A percentile compares a stretch with the other conserved stretches of the same genome.
These are phyloP conservation scores for Linyphia triangularis DNA, from an alignment of 2,888 invertebrate genomes.

Conservation along the genomic window DNA sequence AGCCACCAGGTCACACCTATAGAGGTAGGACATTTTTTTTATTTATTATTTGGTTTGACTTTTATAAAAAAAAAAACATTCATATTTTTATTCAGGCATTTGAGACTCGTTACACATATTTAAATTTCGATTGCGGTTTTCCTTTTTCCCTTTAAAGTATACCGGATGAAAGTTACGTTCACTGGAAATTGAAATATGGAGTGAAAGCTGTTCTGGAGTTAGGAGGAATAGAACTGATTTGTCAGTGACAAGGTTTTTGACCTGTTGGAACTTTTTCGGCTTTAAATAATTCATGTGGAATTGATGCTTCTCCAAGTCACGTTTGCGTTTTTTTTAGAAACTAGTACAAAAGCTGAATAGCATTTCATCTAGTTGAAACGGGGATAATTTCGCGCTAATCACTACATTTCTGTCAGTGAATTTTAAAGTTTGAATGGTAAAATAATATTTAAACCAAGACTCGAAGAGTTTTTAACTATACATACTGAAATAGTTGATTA, in stretches of 20 bases:
- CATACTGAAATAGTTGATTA: no score
- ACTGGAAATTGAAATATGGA: neutral
- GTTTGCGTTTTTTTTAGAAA: no score
- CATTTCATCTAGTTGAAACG: no score
- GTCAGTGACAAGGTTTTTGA: neutral
- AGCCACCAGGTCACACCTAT: neutral
- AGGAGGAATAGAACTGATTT: neutral
- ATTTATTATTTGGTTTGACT: neutral
- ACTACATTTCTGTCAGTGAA: no score
- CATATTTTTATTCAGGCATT: neutral
- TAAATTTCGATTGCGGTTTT: neutral
- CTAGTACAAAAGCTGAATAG: no score
- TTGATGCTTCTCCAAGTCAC: no score
- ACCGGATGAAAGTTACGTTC: neutral
- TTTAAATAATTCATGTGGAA: no score
- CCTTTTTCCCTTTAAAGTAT: neutral
- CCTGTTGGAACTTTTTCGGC: neutral
- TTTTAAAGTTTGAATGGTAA: no score
- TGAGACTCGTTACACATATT: neutral
- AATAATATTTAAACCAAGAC: no score
- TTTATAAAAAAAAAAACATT: neutral
- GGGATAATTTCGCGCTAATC: no score
- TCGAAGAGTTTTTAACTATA: no score
- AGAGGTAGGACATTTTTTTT: constrained; percentile 51
- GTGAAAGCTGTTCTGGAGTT: neutral